Base-by-base conservation (phyloP, 2,888 invertebrate genomes). In the Agonopterix arenella region DNA sequence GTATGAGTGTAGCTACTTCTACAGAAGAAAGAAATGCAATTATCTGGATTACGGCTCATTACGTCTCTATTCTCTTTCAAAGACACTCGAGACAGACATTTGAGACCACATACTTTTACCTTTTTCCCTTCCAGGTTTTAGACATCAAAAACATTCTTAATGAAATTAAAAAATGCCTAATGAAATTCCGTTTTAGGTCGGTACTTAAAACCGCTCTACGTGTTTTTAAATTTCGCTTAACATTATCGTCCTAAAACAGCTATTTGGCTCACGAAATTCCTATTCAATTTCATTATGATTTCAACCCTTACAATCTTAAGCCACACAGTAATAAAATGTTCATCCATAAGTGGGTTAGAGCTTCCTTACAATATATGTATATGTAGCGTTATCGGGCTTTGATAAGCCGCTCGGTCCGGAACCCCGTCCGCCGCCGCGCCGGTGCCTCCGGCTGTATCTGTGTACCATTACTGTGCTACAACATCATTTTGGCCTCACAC, bases 361-460 rank as follows among this genome's bases (percentile, higher is more conserved):
- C 66, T 54, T 60, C 53, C 53, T 54, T 52, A 48, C 48, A 51
- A 51, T 55, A 55, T 54, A 40, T 61, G 58, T 61, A 65, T 66
- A 52, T 55, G 47, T 55, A 60, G 73, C 66, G 78, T 80, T 85
- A 86, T 86, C 85, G 76, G 28, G 59, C 59, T 62, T 64, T 76
- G 86, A 86, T 86, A 86, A 84, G 84, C 77, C 66, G 43, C 43
- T 8, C 40, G 56, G 56, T 58, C 76, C 79, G 78, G 82, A 80
- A 78, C 68, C 70, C 68, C 64, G 63, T 59, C 66, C 64, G 65
- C 74, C 68, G 61, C 62, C 73, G 71, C 70, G 62, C 62, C 73
- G 71, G 59, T 60, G 69, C 70, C 73, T 65, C 62, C 61, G 73
- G 75, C 74, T 69, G 70, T 80, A 75, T 70, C 73, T 70, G 56